Conservation (phyloP, 2,888 invertebrate genomes). For the Synergus itoensis region DNA sequence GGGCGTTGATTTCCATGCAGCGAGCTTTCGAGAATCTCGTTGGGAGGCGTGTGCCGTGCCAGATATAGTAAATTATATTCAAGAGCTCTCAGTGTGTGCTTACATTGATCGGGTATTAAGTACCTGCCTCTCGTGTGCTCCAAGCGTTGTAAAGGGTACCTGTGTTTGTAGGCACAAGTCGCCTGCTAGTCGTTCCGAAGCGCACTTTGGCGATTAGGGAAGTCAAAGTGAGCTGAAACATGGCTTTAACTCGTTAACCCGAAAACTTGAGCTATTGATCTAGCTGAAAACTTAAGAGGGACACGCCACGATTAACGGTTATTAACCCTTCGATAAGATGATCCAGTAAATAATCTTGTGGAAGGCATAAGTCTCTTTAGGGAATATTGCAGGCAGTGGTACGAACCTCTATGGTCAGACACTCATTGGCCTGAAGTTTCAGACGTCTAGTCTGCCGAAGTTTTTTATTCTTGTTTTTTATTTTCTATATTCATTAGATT, state of each 20-base stretch:
- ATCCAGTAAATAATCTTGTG: background rate
- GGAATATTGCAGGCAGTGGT: background rate
- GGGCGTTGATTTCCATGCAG: conserved; percentile 10
- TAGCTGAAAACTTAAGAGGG: background rate
- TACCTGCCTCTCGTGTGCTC: conserved; percentile 33
- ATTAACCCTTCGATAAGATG: background rate
- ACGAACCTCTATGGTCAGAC: no score
- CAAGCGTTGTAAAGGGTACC: conserved; percentile 3
- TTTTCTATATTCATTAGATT: no score
- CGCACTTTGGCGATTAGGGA: conserved; percentile 9
- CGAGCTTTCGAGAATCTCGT: conserved; percentile 6
- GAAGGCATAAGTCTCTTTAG: background rate
- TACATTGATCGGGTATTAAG: conserved; percentile 34
- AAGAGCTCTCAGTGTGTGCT: conserved; percentile 27
- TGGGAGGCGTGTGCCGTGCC: background rate
- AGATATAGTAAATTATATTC: conserved; percentile 40
- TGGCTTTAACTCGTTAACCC: conserved; percentile 6
- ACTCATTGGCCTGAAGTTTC: no score
- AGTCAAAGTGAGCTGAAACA: conserved; percentile 16
- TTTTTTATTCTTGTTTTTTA: no score
- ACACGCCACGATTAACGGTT: background rate
- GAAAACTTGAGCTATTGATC: conserved; percentile 29
- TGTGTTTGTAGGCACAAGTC: conserved; percentile 1
- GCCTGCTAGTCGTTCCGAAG: conserved; percentile 3
- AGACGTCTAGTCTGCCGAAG: no score